Base-by-base conservation (phyloP, 2,888 invertebrate genomes). In the Stictocephala bisonia region DNA sequence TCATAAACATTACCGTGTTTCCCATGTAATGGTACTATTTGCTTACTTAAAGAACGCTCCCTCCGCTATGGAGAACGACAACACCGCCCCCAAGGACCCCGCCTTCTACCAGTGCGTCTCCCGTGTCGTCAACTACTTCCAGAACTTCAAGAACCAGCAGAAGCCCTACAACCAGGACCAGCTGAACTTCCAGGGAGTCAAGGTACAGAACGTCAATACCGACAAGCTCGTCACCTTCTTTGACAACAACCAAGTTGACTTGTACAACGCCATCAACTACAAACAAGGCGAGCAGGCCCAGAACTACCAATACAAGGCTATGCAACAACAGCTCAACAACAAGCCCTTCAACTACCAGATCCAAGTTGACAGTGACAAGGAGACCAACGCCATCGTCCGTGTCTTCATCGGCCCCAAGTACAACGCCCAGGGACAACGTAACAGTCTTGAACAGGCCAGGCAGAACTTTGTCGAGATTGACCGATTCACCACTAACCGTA, bases 51-150 rank as follows among this genome's bases (percentile, higher is more conserved):
- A 44, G 44, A 48, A 26, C 1, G 82, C 85, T 4, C 89, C 91
- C n/a, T 85, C 88, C 9, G 85, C 88, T 2, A 83, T 91, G 76
- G 88, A 91, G 79, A 85, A 86, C 76, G 89, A 87, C 80, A 87
- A 88, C 80, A 91, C 91, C 3, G 87, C 89, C 79, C 84, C 91
- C 77, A 90, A 91, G 76, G 93, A 93, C 81, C 93, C 93, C 20
- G 86, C 90, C 51, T 91, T 91, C 87, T 93, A 90, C 83, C 87
- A 88, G 72, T 78, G 80, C 77, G 84, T 92, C 74, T 89, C 89
- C 81, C 88, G 88, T 72, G 85, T 91, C 75, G 80, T 87, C 53
- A 83, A 86, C 73, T 85, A 82, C 40, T 82, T 89, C 81, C 83
- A 85, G 77, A 85, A 88, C 56, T 91, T 89, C 86, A 90, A 90